Percentiles rank a stretch among this genome's conserved stretches.
These are phyloP conservation scores for Synergus laeviventris DNA, from an alignment of 2,888 invertebrate genomes.

Conservation along the genomic window DNA sequence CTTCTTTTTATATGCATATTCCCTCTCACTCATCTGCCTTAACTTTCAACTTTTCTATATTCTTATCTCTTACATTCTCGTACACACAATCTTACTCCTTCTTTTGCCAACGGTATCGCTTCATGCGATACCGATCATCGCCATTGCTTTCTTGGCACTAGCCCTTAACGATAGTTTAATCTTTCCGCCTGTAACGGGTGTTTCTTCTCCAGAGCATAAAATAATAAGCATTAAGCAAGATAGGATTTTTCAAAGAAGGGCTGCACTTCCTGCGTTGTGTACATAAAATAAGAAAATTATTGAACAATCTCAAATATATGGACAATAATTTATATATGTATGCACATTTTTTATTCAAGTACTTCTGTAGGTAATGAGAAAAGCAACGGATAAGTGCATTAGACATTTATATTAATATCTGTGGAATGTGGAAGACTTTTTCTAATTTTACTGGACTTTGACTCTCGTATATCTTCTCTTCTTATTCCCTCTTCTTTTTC, in stretches of 20 bases:
- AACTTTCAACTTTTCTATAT: conserved; percentile 40
- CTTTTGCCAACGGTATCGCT: conserved; percentile 56
- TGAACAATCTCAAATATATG: background rate
- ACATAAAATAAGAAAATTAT: conserved; percentile 26
- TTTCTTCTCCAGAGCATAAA: conserved; percentile 12
- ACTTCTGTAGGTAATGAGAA: background rate
- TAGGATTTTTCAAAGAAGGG: background rate
- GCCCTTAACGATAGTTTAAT: conserved; percentile 28
- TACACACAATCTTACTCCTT: conserved; percentile 49
- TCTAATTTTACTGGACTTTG: conserved; percentile 48
- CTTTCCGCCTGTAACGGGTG: conserved; percentile 25
- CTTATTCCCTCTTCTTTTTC: conserved; percentile 40
- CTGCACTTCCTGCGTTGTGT: background rate
- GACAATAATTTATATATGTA: conserved; percentile 8
- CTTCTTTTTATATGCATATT: conserved; percentile 44
- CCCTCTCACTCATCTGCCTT: conserved; percentile 23
- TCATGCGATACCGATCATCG: conserved; percentile 42
- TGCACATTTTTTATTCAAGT: background rate
- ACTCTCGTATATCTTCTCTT: conserved; percentile 31
- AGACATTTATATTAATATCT: background rate
- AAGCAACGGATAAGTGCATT: background rate
- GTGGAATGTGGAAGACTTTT: background rate
- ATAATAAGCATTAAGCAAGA: conserved; percentile 8
- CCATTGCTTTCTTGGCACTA: conserved; percentile 4
- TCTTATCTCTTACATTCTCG: conserved; percentile 45